Percentiles rank a stretch among this genome's conserved stretches.
phyloP scores from a whole-genome alignment of 2,797 vertebrate species.

The Acrocephalus scirpaceus region DNA sequence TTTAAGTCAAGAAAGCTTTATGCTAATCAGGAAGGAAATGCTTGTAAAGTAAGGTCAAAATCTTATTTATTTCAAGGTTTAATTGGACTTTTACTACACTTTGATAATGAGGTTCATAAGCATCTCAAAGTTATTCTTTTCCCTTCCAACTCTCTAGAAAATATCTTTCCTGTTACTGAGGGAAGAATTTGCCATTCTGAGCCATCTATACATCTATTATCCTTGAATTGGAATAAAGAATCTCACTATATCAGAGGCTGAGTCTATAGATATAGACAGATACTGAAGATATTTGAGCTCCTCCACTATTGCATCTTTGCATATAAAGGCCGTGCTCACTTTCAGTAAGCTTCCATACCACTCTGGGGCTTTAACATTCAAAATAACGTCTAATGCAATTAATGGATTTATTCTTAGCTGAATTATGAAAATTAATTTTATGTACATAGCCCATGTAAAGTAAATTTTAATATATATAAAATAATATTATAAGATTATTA shows the following conservation, averaged over 20 bases:
- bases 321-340: not conserved
- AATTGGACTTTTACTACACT: not conserved
- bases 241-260: not conserved
- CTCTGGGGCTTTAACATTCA: not conserved
- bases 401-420: not conserved
- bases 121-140: not conserved
- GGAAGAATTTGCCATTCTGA: not conserved
- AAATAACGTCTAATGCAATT: not conserved
- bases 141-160: not conserved
- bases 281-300: not conserved
- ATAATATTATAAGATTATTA: not conserved
- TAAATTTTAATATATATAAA: not conserved
- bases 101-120: not conserved
- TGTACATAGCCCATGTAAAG: not conserved
- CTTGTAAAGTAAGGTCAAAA: not conserved
- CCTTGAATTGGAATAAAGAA: not conserved
- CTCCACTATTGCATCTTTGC: not conserved
- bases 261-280: not conserved
- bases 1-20: not conserved
- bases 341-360: not conserved
- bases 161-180: not conserved
- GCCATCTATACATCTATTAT: not conserved
- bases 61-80: not conserved
- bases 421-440: not conserved
- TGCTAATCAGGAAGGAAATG: not conserved